Percentiles rank a stretch among this genome's conserved stretches.
These are phyloP conservation scores for Temnothorax ravouxi DNA, from an alignment of 2,888 invertebrate species.

Conservation along the genomic window DNA sequence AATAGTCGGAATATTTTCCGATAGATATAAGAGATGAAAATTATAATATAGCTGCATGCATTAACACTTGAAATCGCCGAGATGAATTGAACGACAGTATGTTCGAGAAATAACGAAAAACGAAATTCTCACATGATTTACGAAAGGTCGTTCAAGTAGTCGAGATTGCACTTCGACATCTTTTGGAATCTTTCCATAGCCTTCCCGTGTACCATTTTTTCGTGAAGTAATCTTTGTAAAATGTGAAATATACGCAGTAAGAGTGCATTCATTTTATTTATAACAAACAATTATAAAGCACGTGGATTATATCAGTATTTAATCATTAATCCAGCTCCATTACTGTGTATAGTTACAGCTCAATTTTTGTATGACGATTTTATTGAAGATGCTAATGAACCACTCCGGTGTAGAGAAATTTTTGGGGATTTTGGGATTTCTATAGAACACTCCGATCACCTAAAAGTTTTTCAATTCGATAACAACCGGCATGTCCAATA, in stretches of 20 bases:
- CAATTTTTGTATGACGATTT: not conserved
- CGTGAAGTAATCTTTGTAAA: not conserved
- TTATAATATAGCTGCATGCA: not conserved
- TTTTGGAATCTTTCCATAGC: constrained; percentile 16
- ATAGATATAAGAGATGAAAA: not conserved
- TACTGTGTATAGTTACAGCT: not conserved
- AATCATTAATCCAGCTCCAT: not conserved
- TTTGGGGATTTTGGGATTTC: not conserved
- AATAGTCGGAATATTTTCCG: not conserved
- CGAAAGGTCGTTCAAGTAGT: not conserved
- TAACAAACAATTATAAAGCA: not conserved
- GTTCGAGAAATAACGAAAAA: constrained; percentile 8
- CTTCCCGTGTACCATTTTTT: not conserved
- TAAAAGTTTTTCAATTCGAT: constrained; percentile 20
- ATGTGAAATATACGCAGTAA: not conserved
- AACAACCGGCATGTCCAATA: not conserved
- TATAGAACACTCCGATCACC: not conserved
- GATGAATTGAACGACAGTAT: constrained; percentile 13
- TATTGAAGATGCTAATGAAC: constrained; percentile 16
- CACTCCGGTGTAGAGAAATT: not conserved
- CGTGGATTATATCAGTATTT: not conserved
- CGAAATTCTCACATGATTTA: constrained; percentile 20
- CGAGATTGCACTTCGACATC: constrained; percentile 10
- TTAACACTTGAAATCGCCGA: constrained; percentile 3
- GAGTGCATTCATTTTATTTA: not conserved